These are phyloP conservation scores for Tylochromis polylepis DNA, from an alignment of 2,113 vertebrate species.

Conservation along the genomic window DNA sequence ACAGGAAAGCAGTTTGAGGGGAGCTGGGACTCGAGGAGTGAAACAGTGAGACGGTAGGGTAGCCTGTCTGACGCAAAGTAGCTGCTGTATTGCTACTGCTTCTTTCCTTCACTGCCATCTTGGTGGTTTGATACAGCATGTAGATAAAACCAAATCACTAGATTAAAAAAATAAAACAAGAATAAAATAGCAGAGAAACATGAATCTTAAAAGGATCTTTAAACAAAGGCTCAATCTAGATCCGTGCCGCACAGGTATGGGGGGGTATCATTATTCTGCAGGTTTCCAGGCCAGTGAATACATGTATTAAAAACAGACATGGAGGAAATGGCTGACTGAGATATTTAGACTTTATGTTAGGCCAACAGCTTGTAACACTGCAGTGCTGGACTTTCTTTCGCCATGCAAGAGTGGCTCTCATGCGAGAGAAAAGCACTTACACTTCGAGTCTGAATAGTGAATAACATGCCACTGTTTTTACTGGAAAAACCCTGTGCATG, in stretches of 20 bases:
- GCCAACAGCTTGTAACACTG: neutral
- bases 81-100: slow-evolving; percentile 28
- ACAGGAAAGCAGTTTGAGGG: neutral
- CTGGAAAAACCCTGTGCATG: neutral
- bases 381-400: neutral
- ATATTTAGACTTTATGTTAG: slow-evolving; percentile 9
- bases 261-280: neutral
- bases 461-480: neutral
- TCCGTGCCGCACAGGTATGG: neutral
- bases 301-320: neutral
- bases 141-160: neutral
- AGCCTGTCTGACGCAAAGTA: slow-evolving; percentile 6
- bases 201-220: neutral
- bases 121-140: neutral
- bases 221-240: neutral
- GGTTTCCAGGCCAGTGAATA: neutral
- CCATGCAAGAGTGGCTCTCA: neutral
- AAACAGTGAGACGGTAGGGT: slow-evolving; percentile 24
- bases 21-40: neutral
- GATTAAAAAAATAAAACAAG: neutral
- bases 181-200: neutral
- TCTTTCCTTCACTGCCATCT: neutral
- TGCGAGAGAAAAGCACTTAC: neutral
- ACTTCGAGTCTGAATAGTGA: neutral
- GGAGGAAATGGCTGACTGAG: slow-evolving; percentile 1